Base-by-base conservation (phyloP, 2,797 vertebrate genomes). In the Eurystomus glaucurus region DNA sequence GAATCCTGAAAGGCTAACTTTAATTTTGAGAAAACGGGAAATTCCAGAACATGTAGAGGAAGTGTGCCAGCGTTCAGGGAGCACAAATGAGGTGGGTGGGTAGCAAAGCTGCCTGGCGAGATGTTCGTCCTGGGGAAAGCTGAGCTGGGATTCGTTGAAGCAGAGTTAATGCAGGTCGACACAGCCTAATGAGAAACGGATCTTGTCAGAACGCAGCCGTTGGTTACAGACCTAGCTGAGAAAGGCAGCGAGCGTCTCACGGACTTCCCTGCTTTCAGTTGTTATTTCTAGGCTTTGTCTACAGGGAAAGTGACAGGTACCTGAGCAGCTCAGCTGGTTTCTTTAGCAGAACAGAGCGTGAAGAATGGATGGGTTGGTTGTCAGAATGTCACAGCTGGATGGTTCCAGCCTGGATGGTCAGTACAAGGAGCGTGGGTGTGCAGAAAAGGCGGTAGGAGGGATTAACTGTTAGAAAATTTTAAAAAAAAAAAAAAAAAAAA, bases 1-100 rank as follows among this genome's bases (percentile, higher is more conserved):
- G 81, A 85, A 94, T 96, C 86, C 89, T 31, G 39, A 96, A 96
- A 92, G 86, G 62, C 68, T 51, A 88, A 79, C 86, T 96, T 91
- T 62, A 97, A 83, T 94, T 97, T 93, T 20, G 60, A 77, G 94
- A 95, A 97, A 97, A 97, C 92, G 75, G 97, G 95, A 95, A 94
- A 92, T 97, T 97, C 97, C 97, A 87, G 96, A 97, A 91, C 75
- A 45, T 0, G 9, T 3, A 74, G 48, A 80, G 86, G 29, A 26
- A 64, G 89, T 80, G 91, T 93, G 94, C 96, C 95, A 95, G 80
- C 46, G 43, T 15, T 57, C 6, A 50, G 52, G 23, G 46, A 94
- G 77, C 8, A 1, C 66, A 89, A 72, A 90, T 61, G 86, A 79
- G 83, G 3, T 74, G 90, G 31, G 77, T 79, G 81, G 80, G 66